These are phyloP conservation scores for Druon quercuslanigerum DNA, from an alignment of 1,140 invertebrate genomes.

Conservation along the genomic window DNA sequence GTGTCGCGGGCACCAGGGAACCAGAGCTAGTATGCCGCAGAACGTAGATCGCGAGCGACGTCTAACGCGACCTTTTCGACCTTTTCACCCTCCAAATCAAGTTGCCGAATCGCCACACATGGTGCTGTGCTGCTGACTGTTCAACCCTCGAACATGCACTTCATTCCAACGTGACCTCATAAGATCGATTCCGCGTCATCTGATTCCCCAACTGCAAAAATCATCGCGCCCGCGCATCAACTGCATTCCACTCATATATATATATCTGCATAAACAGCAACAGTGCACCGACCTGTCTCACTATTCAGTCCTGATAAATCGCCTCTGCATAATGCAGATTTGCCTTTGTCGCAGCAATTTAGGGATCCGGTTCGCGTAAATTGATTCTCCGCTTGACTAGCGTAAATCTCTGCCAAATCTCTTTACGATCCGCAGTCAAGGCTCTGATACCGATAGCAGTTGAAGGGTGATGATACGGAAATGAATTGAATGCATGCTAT, in stretches of 20 bases:
- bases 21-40: conserved; percentile 69
- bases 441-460: not conserved
- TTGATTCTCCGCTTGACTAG: conserved; percentile 7
- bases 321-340: conserved; percentile 22
- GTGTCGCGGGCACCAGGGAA: conserved; percentile 59
- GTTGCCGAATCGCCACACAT: conserved; percentile 26
- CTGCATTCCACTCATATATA: conserved; percentile 47
- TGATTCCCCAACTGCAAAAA: conserved; percentile 28
- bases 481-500: not conserved
- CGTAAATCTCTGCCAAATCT: conserved; percentile 12
- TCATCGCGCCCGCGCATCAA: conserved; percentile 41
- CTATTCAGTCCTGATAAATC: conserved; percentile 21
- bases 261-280: conserved; percentile 52
- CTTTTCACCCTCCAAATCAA: conserved; percentile 32
- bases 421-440: conserved; percentile 9
- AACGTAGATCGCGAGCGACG: conserved; percentile 69
- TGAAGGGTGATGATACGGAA: not conserved
- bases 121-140: conserved; percentile 19
- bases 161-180: conserved; percentile 6
- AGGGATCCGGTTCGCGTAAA: not conserved
- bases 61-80: conserved; percentile 43
- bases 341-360: conserved; percentile 28
- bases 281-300: conserved; percentile 46
- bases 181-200: conserved; percentile 10
- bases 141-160: conserved; percentile 3